Base-by-base conservation (phyloP, 2,797 vertebrate species). In the Semaprochilodus insignis region DNA sequence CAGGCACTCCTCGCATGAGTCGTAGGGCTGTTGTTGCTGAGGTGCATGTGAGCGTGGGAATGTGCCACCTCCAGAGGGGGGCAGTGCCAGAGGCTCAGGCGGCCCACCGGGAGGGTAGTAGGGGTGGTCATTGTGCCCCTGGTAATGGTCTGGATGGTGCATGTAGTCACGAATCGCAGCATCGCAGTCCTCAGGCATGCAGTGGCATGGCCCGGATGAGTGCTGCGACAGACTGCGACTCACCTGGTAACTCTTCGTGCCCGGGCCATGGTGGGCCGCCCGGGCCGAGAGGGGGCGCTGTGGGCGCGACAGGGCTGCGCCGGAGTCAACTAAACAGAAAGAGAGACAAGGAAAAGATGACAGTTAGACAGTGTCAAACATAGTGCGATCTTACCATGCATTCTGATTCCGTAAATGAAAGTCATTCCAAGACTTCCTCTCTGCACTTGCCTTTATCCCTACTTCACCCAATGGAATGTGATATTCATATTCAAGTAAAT, bases 1-100 rank as follows among this genome's bases (percentile, higher is more conserved):
- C 91, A 97, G 91, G 91, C 98, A 99, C 91, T 99, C 98, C 90
- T 99, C 98, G 51, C 97, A 99, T 85, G 97, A 97, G 93, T 99
- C 97, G 77, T 96, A 97, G 6, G 96, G 95, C 85, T 96, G 97
- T 14, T 95, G 96, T 14, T 95, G 96, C 55, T 96, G 97, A 90
- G 92, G 94, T 71, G 96, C 97, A 92, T 98, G 97, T 89, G 98
- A 97, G 83, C 98, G 97, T 62, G 98, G 98, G 89, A 99, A 99
- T 85, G 98, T 99, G 83, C 98, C 98, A 85, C 97, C 97, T 89
- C 94, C 91, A 91, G 85, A 92, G 94, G 86, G 94, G 93, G 89
- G 93, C 86, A 94, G 87, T 0, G 94, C 93, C 87, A 95, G 86
- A 6, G 95, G 94, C 88, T 97, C 96, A 25, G 96, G 89, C 11